Conservation (phyloP, 2,113 vertebrate genomes). For the Aphelocoma coerulescens region DNA sequence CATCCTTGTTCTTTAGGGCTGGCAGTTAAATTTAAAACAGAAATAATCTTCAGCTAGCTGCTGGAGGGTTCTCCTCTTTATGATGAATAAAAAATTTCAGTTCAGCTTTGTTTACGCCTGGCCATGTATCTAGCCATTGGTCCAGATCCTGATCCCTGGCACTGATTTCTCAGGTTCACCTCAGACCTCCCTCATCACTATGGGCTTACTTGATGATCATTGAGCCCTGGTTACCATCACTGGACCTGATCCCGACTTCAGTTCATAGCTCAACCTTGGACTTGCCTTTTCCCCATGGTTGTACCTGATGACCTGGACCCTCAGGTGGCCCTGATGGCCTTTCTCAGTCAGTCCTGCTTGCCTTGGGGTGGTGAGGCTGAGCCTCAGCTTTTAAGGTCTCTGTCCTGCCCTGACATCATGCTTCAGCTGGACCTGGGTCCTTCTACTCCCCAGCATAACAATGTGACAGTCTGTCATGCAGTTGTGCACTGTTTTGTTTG, state of each 20-base stretch:
- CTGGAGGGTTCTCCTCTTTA: background rate
- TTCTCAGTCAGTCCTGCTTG: background rate
- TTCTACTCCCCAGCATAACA: background rate
- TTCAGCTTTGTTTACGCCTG: background rate
- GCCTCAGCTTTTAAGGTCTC: background rate
- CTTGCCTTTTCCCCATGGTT: background rate
- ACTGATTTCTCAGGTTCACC: background rate
- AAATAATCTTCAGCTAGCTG: background rate
- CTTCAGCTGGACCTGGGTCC: background rate
- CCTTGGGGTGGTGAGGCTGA: background rate
- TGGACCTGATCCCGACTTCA: background rate
- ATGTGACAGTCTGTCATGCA: background rate
- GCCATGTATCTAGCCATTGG: background rate
- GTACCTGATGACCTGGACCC: background rate
- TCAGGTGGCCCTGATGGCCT: background rate
- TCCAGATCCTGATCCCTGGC: background rate
- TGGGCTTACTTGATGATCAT: background rate
- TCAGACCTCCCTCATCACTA: background rate
- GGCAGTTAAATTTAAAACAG: background rate
- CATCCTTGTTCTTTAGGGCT: background rate
- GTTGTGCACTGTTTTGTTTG: background rate
- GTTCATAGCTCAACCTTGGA: background rate
- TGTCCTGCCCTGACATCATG: background rate
- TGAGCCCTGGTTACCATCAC: background rate
- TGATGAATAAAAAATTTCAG: background rate